phyloP scores from a whole-genome alignment of 2,113 vertebrate genomes.

The Megatriorchis doriae region DNA sequence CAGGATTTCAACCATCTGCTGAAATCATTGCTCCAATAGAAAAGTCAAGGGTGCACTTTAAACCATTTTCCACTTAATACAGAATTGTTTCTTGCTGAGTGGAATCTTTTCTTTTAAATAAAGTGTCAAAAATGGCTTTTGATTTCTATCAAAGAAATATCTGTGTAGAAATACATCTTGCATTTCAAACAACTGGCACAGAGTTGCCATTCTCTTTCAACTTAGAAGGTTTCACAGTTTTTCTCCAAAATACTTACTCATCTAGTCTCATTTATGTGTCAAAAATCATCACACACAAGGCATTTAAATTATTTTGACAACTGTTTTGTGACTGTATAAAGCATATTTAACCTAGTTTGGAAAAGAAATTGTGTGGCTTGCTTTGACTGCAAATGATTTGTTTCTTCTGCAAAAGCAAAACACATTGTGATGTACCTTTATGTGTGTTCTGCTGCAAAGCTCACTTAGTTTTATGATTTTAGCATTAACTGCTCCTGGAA shows the following conservation, averaged over 20 bases:
- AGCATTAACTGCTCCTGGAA: not conserved
- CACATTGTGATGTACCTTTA: not conserved
- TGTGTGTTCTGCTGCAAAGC: not conserved
- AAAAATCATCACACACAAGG: not conserved
- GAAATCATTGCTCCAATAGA: not conserved
- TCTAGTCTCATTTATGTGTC: not conserved
- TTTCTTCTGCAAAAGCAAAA: not conserved
- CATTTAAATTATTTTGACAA: not conserved
- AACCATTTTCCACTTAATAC: not conserved
- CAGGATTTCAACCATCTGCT: conserved; percentile 1
- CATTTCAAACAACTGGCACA: conserved; percentile 5
- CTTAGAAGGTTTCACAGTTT: not conserved
- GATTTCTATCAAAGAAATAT: not conserved
- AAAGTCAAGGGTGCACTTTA: not conserved
- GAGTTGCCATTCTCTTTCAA: not conserved
- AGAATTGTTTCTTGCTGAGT: not conserved
- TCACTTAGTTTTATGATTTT: not conserved
- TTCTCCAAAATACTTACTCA: not conserved
- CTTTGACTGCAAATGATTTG: not conserved
- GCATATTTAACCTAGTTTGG: not conserved
- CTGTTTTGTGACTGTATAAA: not conserved
- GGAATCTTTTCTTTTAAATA: conserved; percentile 24
- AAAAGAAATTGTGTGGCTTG: not conserved
- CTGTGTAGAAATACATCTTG: not conserved
- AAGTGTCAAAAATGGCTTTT: not conserved